Evolutionary conservation across 2,888 invertebrate genomes (phyloP).

Genomic region (Syritta pipiens): DNA sequence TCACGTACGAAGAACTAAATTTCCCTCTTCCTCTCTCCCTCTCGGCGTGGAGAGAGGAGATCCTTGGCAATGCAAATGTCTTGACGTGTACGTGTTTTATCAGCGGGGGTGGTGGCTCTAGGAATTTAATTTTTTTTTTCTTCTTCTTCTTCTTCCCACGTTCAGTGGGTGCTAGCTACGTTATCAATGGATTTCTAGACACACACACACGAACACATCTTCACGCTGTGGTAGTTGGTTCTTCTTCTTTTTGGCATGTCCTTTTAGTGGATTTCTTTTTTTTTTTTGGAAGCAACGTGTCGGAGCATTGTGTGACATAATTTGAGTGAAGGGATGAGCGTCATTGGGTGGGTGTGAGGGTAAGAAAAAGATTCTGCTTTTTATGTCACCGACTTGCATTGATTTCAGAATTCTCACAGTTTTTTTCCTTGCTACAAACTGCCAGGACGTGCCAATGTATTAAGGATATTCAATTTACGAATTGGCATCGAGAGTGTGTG

Average conservation of each 20-base stretch:
- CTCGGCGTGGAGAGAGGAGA: neutral
- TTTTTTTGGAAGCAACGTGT: conserved; percentile 31
- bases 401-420: conserved; percentile 43
- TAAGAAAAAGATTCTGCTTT: conserved; percentile 20
- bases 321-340: conserved; percentile 43
- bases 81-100: conserved; percentile 23
- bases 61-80: conserved; percentile 53
- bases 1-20: conserved; percentile 44
- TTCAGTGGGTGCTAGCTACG: conserved; percentile 54
- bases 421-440: conserved; percentile 35
- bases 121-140: too few relatives aligned
- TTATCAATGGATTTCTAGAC: conserved; percentile 59
- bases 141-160: conserved; percentile 1
- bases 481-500: conserved; percentile 46
- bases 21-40: neutral
- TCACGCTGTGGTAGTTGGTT: neutral
- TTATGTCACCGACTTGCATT: conserved; percentile 54
- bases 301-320: conserved; percentile 59
- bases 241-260: conserved; percentile 33
- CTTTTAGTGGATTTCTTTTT: conserved; percentile 29
- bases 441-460: conserved; percentile 55
- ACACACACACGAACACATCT: conserved; percentile 2
- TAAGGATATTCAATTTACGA: conserved; percentile 62
- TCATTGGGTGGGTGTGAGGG: neutral
- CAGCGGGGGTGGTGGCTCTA: too few relatives aligned